Percentiles rank a stretch among this genome's conserved stretches.
These are phyloP conservation scores for Thera obeliscata DNA, from an alignment of 2,888 invertebrate genomes.

Conservation along the genomic window DNA sequence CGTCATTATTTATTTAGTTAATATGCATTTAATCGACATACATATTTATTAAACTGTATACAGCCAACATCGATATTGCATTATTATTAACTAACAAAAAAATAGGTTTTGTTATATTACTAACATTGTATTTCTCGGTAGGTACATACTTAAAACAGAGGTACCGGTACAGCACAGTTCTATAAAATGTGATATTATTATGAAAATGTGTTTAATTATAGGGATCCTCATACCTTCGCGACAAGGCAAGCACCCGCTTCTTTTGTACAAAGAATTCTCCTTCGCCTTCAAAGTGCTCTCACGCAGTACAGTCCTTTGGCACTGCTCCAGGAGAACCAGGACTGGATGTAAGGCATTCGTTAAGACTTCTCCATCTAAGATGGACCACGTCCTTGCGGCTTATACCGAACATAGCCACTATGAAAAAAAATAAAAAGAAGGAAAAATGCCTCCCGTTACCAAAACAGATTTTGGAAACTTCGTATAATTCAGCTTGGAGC, in stretches of 20 bases:
- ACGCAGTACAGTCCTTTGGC: conserved; percentile 61
- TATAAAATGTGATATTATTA: neutral
- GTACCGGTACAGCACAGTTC: neutral
- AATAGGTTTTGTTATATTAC: too few relatives aligned
- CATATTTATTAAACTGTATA: neutral
- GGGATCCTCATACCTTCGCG: conserved; percentile 65
- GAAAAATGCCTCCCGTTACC: neutral
- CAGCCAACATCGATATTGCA: neutral
- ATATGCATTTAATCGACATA: neutral
- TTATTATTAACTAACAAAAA: too few relatives aligned
- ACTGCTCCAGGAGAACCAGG: conserved; percentile 63
- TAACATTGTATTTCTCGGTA: too few relatives aligned
- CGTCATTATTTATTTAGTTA: neutral
- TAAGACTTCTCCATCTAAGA: conserved; percentile 53
- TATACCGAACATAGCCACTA: conserved; percentile 58
- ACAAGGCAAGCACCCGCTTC: conserved; percentile 66
- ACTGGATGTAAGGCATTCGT: conserved; percentile 71
- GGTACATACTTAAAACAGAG: neutral
- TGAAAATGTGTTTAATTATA: conserved; percentile 40
- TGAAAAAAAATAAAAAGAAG: too few relatives aligned
- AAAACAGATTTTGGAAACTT: neutral
- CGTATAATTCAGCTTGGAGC: neutral
- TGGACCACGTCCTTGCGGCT: conserved; percentile 49
- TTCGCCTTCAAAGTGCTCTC: conserved; percentile 65
- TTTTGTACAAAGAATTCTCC: conserved; percentile 62